Percentiles rank a stretch among this genome's conserved stretches.
Evolutionary conservation across 1,140 invertebrate species (phyloP).

Genomic region (Cherax destructor): DNA sequence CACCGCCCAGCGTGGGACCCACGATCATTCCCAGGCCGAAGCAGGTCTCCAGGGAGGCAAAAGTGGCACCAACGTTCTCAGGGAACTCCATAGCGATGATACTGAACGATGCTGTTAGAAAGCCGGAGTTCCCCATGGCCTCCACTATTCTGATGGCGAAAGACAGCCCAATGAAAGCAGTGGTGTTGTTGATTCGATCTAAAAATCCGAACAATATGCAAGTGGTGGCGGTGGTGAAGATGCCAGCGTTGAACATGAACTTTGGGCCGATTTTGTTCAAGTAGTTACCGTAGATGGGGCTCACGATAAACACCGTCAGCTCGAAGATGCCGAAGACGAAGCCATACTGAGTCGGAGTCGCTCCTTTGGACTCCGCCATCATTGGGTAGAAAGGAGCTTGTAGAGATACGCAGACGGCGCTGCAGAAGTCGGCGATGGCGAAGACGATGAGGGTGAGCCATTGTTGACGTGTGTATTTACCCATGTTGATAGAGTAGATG

Average conservation of each 20-base stretch:
- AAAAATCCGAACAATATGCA: conserved; percentile 80
- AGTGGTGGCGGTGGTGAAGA: conserved; percentile 84
- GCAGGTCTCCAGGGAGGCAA: conserved; percentile 92
- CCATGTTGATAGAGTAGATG: conserved; percentile 1
- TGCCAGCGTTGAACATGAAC: conserved; percentile 90
- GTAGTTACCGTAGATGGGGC: conserved; percentile 92
- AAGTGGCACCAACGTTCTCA: conserved; percentile 90
- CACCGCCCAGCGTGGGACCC: conserved; percentile 89
- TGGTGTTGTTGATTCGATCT: conserved; percentile 86
- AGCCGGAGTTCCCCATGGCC: conserved; percentile 93
- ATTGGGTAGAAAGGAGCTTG: conserved; percentile 77
- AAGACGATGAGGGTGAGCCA: conserved; percentile 89
- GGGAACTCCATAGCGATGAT: conserved; percentile 96
- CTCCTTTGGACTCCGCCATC: conserved; percentile 91
- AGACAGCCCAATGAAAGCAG: conserved; percentile 88
- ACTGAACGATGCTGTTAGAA: conserved; percentile 93
- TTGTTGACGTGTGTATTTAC: conserved; percentile 84
- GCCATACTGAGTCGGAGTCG: conserved; percentile 90
- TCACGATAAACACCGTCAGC: conserved; percentile 90
- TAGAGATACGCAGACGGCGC: conserved; percentile 90
- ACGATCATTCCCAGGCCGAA: conserved; percentile 92
- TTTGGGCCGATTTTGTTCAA: conserved; percentile 89
- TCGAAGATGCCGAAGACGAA: conserved; percentile 95
- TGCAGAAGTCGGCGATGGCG: conserved; percentile 90
- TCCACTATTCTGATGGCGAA: conserved; percentile 91